Base-by-base conservation (phyloP, 2,797 vertebrate species). In the Oryzias dopingdopingensis region DNA sequence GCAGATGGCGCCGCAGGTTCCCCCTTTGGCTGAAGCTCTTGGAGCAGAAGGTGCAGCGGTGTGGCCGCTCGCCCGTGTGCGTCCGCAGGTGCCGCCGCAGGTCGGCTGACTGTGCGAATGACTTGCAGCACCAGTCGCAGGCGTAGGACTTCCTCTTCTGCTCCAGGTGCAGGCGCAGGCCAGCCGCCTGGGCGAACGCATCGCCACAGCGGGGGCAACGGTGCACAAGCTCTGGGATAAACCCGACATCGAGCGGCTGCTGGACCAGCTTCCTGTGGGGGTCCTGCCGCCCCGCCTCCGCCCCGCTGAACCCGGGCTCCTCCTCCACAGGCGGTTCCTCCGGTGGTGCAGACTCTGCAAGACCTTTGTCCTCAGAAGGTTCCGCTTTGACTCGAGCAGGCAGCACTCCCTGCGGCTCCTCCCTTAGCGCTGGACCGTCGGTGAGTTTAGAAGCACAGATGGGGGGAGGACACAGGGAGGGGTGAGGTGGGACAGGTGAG, bases 1-100 rank as follows among this genome's bases (percentile, higher is more conserved):
- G 87, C 50, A 92, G 79, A 72, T 93, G 91, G 0, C 91, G 74
- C 40, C 90, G 73, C 76, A 92, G 84, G 81, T 92, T 93, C 5
- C 92, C 91, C 1, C 89, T 58, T 81, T 92, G 91, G 65, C 88
- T 92, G 80, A 93, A 93, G 70, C 89, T 90, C 74, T 91, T 91
- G 73, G 89, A 86, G 79, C 92, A 92, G 79, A 88, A 90, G 67
- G 81, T 81, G 81, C 91, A 92, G 62, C 89, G 85, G 75, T 92
- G 91, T 5, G 91, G 92, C 14, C 90, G 59, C 73, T 93, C 92
- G 1, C 92, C 92, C 0, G 92, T 93, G 83, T 93, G 92, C 0
- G 90, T 92, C 16, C 92, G 88, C 57, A 91, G 77, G 74, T 93
- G 92, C 2, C 91, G 88, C 48, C 92, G 88, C 62, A 93, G 85